Evolutionary conservation across 1,140 invertebrate species (phyloP).

Genomic region (Capitella teleta): DNA sequence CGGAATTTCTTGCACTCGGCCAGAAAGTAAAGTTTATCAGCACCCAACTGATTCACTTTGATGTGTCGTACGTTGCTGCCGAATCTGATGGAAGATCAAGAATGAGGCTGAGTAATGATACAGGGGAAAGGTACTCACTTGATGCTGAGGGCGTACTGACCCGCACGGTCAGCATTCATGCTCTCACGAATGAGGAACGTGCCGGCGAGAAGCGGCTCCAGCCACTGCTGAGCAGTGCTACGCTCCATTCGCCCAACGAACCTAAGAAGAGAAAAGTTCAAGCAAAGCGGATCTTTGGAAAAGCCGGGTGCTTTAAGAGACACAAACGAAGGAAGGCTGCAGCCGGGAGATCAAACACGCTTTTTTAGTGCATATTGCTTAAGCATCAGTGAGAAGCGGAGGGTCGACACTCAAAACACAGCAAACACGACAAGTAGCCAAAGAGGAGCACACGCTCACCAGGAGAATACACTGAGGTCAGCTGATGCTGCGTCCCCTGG

Average conservation of each 20-base stretch:
- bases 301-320: too few species aligned
- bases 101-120: background rate
- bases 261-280: slow-evolving; percentile 25
- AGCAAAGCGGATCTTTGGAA: too few species aligned
- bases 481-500: too few species aligned
- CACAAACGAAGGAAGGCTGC: too few species aligned
- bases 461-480: too few species aligned
- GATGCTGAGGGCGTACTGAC: slow-evolving; percentile 68
- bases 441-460: too few species aligned
- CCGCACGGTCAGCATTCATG: slow-evolving; percentile 42
- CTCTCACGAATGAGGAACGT: slow-evolving; percentile 79
- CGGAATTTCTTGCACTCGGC: slow-evolving; percentile 83
- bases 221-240: slow-evolving; percentile 61
- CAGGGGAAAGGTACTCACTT: slow-evolving; percentile 54
- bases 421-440: too few species aligned
- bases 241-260: slow-evolving; percentile 76
- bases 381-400: too few species aligned
- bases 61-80: slow-evolving; percentile 82
- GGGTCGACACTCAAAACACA: too few species aligned
- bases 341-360: too few species aligned
- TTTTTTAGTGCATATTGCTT: too few species aligned
- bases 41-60: slow-evolving; percentile 53
- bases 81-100: slow-evolving; percentile 49
- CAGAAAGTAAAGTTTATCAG: slow-evolving; percentile 61
- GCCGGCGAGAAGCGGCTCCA: slow-evolving; percentile 69